Conservation (phyloP, 2,888 invertebrate species). For the Andrena fulva region DNA sequence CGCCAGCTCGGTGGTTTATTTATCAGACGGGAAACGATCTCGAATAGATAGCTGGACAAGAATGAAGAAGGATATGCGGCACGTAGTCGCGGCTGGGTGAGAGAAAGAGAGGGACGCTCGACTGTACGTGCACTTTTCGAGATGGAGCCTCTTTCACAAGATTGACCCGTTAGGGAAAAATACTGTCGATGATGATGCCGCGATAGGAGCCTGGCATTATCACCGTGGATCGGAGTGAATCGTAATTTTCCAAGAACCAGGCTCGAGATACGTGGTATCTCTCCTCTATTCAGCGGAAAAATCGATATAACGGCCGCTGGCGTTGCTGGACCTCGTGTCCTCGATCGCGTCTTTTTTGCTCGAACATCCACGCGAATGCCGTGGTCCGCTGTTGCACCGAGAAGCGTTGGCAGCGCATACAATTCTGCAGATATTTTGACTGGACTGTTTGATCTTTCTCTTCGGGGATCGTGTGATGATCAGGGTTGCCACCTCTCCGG, state of each 20-base stretch:
- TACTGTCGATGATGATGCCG: conserved; percentile 34
- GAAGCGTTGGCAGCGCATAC: neutral
- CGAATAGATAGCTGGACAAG: conserved; percentile 43
- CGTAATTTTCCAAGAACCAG: conserved; percentile 55
- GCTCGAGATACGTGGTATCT: neutral
- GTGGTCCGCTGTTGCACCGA: neutral
- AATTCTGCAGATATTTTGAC: neutral
- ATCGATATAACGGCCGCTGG: conserved; percentile 34
- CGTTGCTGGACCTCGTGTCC: conserved; percentile 23
- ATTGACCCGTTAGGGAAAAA: conserved; percentile 55
- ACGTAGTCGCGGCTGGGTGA: neutral
- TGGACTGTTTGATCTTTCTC: neutral
- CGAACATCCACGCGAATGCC: neutral
- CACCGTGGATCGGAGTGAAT: conserved; percentile 49
- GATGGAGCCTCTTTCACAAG: conserved; percentile 57
- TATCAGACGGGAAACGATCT: conserved; percentile 52
- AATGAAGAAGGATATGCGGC: conserved; percentile 52
- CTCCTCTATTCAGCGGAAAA: conserved; percentile 27
- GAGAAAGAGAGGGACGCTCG: conserved; percentile 8
- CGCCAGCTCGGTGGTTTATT: conserved; percentile 55
- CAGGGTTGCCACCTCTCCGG: too few species aligned
- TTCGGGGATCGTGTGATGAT: neutral
- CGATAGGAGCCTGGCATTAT: conserved; percentile 50
- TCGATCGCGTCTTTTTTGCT: conserved; percentile 5
- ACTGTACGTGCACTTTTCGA: conserved; percentile 41